Evolutionary conservation across 1,140 invertebrate genomes (phyloP).

Genomic region (Holcopasites calliopsidis): DNA sequence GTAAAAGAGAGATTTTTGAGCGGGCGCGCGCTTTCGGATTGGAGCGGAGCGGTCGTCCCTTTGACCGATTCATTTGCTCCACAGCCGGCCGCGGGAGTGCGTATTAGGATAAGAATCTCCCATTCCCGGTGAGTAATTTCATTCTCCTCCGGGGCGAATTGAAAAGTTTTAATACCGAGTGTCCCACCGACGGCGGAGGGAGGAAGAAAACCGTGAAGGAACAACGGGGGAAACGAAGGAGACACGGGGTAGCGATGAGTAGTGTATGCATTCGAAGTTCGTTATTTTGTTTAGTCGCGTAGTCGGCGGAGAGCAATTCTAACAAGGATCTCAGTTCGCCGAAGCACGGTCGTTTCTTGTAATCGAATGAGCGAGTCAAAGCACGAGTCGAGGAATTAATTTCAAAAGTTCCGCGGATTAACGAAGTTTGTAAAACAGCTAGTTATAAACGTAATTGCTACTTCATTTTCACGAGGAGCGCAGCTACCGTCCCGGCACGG

Average conservation of each 20-base stretch:
- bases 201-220: neutral
- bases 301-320: conserved; percentile 11
- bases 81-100: neutral
- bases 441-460: conserved; percentile 52
- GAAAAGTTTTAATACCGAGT: conserved; percentile 33
- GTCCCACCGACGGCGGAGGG: neutral
- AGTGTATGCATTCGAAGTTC: conserved; percentile 3
- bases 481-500: too few relatives aligned
- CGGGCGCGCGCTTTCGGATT: too few relatives aligned
- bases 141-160: neutral
- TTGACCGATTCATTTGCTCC: too few relatives aligned
- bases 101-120: neutral
- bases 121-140: neutral
- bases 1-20: neutral
- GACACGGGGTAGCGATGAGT: neutral
- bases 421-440: conserved; percentile 60
- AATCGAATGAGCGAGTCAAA: conserved; percentile 35
- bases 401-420: conserved; percentile 48
- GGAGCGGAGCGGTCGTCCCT: too few relatives aligned
- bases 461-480: conserved; percentile 46
- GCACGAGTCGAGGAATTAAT: conserved; percentile 28
- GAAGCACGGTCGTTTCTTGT: conserved; percentile 24
- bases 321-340: conserved; percentile 12
- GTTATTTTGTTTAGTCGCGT: conserved; percentile 27
- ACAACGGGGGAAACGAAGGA: neutral